A percentile compares a stretch with the other conserved stretches of the same genome.
phyloP scores from a whole-genome alignment of 2,797 vertebrate species.

The Urosaurus nigricauda region DNA sequence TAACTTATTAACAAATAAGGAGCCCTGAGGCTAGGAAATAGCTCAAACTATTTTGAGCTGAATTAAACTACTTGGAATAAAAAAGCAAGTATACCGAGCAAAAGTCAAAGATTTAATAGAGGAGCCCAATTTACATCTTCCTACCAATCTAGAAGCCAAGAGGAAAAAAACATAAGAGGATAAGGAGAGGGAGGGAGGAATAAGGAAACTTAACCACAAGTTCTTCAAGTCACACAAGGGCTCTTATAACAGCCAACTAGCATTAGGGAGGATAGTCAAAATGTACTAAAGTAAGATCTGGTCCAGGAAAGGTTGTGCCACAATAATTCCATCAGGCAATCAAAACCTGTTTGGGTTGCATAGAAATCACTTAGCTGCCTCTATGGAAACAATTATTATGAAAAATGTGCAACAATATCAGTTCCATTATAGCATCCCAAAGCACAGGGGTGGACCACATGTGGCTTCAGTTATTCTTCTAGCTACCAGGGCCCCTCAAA shows the following conservation, averaged over 20 bases:
- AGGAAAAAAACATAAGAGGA: not conserved
- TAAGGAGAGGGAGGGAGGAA: not conserved
- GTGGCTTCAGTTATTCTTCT: no score
- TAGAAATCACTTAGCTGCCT: no score
- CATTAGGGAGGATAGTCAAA: no score
- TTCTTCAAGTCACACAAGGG: not conserved
- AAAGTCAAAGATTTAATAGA: not conserved
- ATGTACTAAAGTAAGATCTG: not conserved
- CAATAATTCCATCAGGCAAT: not conserved
- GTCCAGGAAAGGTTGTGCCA: not conserved
- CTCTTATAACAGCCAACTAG: not conserved
- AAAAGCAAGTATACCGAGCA: not conserved
- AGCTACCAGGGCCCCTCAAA: no score
- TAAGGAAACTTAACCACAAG: not conserved
- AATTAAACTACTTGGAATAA: not conserved
- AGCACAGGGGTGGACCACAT: no score
- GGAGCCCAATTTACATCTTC: not conserved
- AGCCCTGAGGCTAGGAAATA: not conserved
- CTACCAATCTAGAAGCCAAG: not conserved
- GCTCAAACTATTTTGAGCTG: no score
- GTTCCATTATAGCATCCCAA: no score
- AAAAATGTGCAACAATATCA: no score
- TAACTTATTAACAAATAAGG: not conserved
- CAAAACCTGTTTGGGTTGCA: not conserved
- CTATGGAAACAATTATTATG: not conserved